Conservation (phyloP, 2,113 vertebrate species). For the Brachyhypopomus gauderio region DNA sequence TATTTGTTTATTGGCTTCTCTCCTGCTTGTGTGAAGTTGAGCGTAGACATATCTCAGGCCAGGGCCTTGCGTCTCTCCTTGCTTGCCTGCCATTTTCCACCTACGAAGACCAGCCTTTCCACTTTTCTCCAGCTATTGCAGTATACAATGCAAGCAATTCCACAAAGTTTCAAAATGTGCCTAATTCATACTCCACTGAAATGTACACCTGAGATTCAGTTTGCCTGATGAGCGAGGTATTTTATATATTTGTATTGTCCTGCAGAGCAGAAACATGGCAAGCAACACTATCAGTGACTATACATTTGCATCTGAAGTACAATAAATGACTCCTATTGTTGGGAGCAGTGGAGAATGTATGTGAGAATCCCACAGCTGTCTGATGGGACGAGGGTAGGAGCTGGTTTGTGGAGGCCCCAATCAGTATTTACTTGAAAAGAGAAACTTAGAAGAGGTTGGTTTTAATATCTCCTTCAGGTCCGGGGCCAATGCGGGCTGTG, state of each 20-base stretch:
- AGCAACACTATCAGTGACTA: slow-evolving; percentile 48
- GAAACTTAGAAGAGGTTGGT: slow-evolving; percentile 57
- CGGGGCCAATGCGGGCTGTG: slow-evolving; percentile 60
- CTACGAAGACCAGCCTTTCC: slow-evolving; percentile 33
- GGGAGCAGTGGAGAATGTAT: slow-evolving; percentile 40
- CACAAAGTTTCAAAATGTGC: slow-evolving; percentile 34
- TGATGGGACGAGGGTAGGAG: slow-evolving; percentile 49
- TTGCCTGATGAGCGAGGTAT: slow-evolving; percentile 7
- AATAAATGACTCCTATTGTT: slow-evolving; percentile 57
- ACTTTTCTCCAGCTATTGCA: slow-evolving; percentile 27
- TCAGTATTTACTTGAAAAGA: slow-evolving; percentile 65
- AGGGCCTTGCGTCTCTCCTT: slow-evolving; percentile 38
- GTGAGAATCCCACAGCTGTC: slow-evolving; percentile 49
- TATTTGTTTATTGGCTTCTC: slow-evolving; percentile 53
- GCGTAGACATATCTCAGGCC: slow-evolving; percentile 30
- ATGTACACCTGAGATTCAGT: slow-evolving; percentile 1
- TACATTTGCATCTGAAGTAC: slow-evolving; percentile 51
- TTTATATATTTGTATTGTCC: slow-evolving; percentile 45
- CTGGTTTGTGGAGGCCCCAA: slow-evolving; percentile 59
- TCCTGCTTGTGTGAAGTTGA: slow-evolving; percentile 32
- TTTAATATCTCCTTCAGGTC: slow-evolving; percentile 66
- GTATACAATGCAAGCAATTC: slow-evolving; percentile 39
- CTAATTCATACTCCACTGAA: slow-evolving; percentile 32
- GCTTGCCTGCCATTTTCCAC: slow-evolving; percentile 8
- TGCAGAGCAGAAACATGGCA: slow-evolving; percentile 22